Evolutionary conservation across 2,888 invertebrate genomes (phyloP).

Genomic region (Galeopsomyia nigrocyanea): DNA sequence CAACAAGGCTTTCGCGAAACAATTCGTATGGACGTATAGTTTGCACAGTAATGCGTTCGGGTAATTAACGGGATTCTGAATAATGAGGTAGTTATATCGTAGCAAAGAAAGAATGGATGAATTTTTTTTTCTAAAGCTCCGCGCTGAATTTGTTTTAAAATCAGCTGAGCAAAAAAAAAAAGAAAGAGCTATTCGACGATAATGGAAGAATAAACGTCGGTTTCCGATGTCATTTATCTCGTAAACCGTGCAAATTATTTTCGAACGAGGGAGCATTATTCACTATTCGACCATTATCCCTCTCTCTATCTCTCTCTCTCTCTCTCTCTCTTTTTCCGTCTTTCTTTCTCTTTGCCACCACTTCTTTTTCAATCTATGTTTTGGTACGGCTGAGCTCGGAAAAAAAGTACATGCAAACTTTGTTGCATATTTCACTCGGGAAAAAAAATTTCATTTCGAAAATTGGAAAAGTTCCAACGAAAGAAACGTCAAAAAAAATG

Average conservation of each 20-base stretch:
- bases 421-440: no score
- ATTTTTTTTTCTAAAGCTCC: no score
- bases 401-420: not conserved
- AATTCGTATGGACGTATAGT: no score
- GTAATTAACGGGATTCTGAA: no score
- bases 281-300: no score
- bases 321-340: constrained; percentile 3
- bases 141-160: not conserved
- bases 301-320: no score
- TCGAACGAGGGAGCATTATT: constrained; percentile 29
- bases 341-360: not conserved
- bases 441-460: not conserved
- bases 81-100: no score
- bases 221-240: constrained; percentile 30
- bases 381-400: not conserved
- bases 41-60: no score
- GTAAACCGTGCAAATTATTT: constrained; percentile 39
- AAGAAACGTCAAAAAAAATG: not conserved
- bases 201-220: constrained; percentile 23
- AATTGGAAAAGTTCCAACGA: not conserved
- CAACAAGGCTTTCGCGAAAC: no score
- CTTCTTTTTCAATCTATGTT: not conserved
- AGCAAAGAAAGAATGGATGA: no score
- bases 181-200: not conserved
- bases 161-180: constrained; percentile 13